phyloP scores from a whole-genome alignment of 2,888 invertebrate species.

The Hymenopus coronatus region DNA sequence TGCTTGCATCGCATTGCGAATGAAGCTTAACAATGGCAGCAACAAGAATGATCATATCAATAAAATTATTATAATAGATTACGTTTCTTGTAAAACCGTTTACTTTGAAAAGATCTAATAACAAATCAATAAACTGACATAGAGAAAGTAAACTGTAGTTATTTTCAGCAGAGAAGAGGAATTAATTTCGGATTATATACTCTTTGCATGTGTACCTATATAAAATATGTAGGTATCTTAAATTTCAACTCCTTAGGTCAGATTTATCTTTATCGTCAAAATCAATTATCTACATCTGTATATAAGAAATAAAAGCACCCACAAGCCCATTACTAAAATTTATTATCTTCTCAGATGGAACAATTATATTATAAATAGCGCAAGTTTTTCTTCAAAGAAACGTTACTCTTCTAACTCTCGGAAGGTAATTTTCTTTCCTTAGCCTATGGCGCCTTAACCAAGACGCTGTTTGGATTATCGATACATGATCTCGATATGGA shows the following conservation, averaged over 20 bases:
- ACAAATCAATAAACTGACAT: too few relatives aligned
- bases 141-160: neutral
- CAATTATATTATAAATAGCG: neutral
- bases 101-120: too few relatives aligned
- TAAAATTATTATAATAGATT: too few relatives aligned
- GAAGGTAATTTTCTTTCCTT: neutral
- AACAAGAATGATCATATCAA: too few relatives aligned
- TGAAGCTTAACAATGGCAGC: too few relatives aligned
- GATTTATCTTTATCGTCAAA: neutral
- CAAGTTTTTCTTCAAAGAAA: neutral
- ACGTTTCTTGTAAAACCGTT: too few relatives aligned
- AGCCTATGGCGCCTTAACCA: neutral
- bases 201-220: neutral
- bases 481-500: conserved; percentile 10
- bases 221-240: neutral
- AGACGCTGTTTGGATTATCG: neutral
- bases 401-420: neutral
- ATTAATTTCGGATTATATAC: neutral
- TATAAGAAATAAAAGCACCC: neutral
- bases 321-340: neutral
- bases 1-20: too few relatives aligned
- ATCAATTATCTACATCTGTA: neutral
- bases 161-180: neutral
- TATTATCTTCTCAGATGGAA: neutral
- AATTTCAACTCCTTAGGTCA: neutral